Evolutionary conservation across 2,888 invertebrate species (phyloP).

Genomic region (Pandemis corylana): DNA sequence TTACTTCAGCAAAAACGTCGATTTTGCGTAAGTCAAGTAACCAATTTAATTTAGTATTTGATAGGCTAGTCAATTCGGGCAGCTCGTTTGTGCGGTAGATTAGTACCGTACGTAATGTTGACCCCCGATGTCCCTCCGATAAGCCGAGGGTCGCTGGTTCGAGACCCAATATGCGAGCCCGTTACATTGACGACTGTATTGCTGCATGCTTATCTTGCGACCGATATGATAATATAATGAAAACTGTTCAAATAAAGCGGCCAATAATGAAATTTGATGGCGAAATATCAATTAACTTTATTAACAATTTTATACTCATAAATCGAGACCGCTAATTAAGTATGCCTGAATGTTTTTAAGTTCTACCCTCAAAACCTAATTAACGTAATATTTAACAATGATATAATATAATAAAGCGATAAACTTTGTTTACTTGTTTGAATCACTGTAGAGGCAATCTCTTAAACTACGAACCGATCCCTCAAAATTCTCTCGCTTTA

Average conservation of each 20-base stretch:
- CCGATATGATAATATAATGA: slow-evolving; percentile 47
- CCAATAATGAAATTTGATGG: slow-evolving; percentile 12
- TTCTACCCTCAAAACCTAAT: not conserved
- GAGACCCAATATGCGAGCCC: slow-evolving; percentile 67
- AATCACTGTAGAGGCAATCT: too few relatives aligned
- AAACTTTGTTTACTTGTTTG: too few relatives aligned
- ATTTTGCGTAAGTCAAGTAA: slow-evolving; percentile 61
- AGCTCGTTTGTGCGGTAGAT: slow-evolving; percentile 76
- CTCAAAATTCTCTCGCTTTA: too few relatives aligned
- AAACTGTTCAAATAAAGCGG: slow-evolving; percentile 31
- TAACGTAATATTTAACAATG: too few relatives aligned
- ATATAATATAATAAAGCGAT: too few relatives aligned
- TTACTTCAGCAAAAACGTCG: slow-evolving; percentile 53
- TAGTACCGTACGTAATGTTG: slow-evolving; percentile 61
- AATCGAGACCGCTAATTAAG: not conserved
- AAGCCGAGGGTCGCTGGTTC: slow-evolving; percentile 63
- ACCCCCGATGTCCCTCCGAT: slow-evolving; percentile 75
- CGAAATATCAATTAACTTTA: slow-evolving; percentile 1
- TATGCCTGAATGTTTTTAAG: not conserved
- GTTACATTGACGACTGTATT: slow-evolving; percentile 73
- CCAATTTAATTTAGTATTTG: slow-evolving; percentile 78
- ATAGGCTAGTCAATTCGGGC: slow-evolving; percentile 75
- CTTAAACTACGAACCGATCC: too few relatives aligned
- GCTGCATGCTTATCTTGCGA: slow-evolving; percentile 64
- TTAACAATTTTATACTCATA: not conserved